phyloP scores from a whole-genome alignment of 2,888 invertebrate species.

The Ochropleura leucogaster region DNA sequence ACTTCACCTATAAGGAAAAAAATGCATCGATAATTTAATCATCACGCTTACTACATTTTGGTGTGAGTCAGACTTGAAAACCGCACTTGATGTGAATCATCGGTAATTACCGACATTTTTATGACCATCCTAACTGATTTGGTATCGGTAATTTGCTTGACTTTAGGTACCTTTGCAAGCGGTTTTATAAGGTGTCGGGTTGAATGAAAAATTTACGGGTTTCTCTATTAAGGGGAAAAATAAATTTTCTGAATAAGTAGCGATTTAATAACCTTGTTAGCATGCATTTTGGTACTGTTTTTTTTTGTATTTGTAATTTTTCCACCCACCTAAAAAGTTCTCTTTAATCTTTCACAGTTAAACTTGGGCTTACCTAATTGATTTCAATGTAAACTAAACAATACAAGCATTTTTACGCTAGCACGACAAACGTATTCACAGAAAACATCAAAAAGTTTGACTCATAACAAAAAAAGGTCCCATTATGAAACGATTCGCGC shows the following conservation, averaged over 20 bases:
- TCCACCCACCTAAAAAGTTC: neutral
- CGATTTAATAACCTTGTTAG: neutral
- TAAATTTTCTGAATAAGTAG: too few relatives aligned
- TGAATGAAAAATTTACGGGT: neutral
- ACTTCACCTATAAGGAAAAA: constrained; percentile 46
- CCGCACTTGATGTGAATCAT: constrained; percentile 63
- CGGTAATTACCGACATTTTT: constrained; percentile 62
- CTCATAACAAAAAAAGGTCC: constrained; percentile 43
- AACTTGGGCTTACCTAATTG: constrained; percentile 5
- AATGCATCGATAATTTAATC: constrained; percentile 64
- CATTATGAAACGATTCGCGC: constrained; percentile 56
- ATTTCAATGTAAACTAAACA: constrained; percentile 30
- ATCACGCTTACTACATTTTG: constrained; percentile 56
- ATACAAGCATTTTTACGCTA: constrained; percentile 31
- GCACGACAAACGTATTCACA: constrained; percentile 25
- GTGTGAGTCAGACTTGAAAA: constrained; percentile 58
- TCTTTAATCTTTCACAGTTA: neutral
- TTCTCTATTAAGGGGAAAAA: neutral
- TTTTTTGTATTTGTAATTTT: too few relatives aligned
- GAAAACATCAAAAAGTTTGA: constrained; percentile 49
- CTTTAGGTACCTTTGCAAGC: constrained; percentile 27
- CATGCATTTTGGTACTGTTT: neutral
- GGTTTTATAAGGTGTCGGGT: neutral
- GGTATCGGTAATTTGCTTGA: constrained; percentile 53
- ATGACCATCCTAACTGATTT: constrained; percentile 60